phyloP scores from a whole-genome alignment of 2,888 invertebrate genomes.

The Hecatera dysodea region DNA sequence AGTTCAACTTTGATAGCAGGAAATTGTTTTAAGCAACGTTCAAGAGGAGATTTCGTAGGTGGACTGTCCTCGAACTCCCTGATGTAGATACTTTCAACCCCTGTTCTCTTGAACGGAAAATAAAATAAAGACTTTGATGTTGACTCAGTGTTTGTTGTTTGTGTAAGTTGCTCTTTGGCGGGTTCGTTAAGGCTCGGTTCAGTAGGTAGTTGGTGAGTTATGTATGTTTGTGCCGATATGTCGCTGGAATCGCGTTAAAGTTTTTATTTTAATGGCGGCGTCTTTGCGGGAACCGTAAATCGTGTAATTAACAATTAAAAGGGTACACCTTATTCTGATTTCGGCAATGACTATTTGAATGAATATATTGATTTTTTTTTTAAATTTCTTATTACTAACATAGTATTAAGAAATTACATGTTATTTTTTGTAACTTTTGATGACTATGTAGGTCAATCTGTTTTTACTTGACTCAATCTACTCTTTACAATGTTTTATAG shows the following conservation, averaged over 20 bases:
- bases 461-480: no score
- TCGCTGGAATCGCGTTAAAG: conserved; percentile 10
- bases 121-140: conserved; percentile 67
- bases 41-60: conserved; percentile 80
- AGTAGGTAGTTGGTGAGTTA: conserved; percentile 54
- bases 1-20: conserved; percentile 83
- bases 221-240: conserved; percentile 34
- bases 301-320: neutral
- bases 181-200: conserved; percentile 58
- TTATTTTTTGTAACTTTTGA: no score
- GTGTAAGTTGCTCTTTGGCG: conserved; percentile 60
- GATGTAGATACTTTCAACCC: conserved; percentile 68
- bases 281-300: conserved; percentile 8
- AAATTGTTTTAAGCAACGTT: conserved; percentile 85
- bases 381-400: no score
- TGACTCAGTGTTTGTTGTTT: conserved; percentile 63
- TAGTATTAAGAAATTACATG: no score
- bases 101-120: conserved; percentile 66
- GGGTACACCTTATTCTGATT: no score
- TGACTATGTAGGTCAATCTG: no score
- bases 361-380: no score
- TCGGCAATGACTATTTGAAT: no score
- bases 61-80: conserved; percentile 72
- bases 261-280: conserved; percentile 7
- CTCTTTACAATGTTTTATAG: no score